Evolutionary conservation across 35 echinoderm and acorn worm genomes (phyloP).

Genomic region (Amphiura filiformis): DNA sequence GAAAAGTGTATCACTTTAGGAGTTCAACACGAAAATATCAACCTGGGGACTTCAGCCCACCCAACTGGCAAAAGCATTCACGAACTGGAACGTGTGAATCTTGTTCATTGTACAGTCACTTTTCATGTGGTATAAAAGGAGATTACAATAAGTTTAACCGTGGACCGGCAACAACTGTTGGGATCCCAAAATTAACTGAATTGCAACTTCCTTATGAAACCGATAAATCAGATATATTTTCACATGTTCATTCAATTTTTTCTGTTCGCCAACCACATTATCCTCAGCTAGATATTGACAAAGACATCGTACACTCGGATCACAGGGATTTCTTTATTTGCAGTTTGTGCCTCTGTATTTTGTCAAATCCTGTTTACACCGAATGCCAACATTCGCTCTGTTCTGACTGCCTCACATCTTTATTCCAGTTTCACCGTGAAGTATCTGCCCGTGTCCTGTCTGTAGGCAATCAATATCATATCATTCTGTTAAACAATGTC

Average conservation of each 20-base stretch:
- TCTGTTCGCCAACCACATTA: neutral
- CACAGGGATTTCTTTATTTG: neutral
- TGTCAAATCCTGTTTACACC: neutral
- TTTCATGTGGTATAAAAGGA: neutral
- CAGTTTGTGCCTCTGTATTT: neutral
- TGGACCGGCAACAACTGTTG: neutral
- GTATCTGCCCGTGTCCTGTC: neutral
- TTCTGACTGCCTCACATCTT: neutral
- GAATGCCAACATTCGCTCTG: neutral
- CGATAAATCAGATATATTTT: neutral
- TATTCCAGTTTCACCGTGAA: neutral
- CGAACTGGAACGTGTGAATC: neutral
- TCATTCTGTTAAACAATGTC: neutral
- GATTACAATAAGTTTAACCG: neutral
- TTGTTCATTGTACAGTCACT: neutral
- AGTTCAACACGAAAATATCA: neutral
- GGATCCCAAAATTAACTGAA: neutral
- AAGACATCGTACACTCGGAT: neutral
- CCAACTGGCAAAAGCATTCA: neutral
- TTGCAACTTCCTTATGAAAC: neutral
- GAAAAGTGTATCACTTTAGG: neutral
- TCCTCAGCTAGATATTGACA: neutral
- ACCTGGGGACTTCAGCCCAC: neutral
- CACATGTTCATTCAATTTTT: neutral
- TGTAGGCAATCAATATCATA: neutral